Evolutionary conservation across 2,888 invertebrate species (phyloP).

Genomic region (Netelia fuscicornis): DNA sequence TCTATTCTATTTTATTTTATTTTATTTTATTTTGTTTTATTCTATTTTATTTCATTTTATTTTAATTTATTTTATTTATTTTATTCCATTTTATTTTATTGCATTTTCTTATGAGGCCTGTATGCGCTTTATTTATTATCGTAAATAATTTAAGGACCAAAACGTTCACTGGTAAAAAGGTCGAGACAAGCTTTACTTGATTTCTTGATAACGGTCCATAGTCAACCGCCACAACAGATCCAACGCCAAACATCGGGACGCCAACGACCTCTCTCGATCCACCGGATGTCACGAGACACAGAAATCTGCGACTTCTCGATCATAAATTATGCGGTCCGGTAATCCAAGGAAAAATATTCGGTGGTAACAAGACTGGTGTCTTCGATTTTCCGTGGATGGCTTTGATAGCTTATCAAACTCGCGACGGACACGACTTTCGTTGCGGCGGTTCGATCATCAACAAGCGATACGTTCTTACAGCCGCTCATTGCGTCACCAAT

Average conservation of each 20-base stretch:
- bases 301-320: constrained; percentile 83
- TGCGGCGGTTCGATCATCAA: constrained; percentile 86
- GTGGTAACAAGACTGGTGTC: constrained; percentile 87
- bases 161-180: not conserved
- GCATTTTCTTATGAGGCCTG: not conserved
- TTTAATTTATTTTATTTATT: no score
- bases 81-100: not conserved
- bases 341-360: constrained; percentile 86
- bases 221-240: not conserved
- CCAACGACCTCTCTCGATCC: constrained; percentile 63
- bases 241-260: not conserved
- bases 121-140: not conserved
- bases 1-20: no score
- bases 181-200: not conserved
- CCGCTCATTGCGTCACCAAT: constrained; percentile 86
- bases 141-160: not conserved
- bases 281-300: constrained; percentile 83
- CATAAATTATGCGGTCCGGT: constrained; percentile 86
- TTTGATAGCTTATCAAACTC: constrained; percentile 87
- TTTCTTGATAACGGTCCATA: not conserved
- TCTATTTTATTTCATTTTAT: no score
- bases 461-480: constrained; percentile 86
- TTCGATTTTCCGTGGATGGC: constrained; percentile 92
- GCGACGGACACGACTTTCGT: constrained; percentile 74
- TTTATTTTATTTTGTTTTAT: no score